Percentiles rank a stretch among this genome's conserved stretches.
These are phyloP conservation scores for Drosophila serrata DNA, from an alignment of 1,140 invertebrate genomes.

Conservation along the genomic window DNA sequence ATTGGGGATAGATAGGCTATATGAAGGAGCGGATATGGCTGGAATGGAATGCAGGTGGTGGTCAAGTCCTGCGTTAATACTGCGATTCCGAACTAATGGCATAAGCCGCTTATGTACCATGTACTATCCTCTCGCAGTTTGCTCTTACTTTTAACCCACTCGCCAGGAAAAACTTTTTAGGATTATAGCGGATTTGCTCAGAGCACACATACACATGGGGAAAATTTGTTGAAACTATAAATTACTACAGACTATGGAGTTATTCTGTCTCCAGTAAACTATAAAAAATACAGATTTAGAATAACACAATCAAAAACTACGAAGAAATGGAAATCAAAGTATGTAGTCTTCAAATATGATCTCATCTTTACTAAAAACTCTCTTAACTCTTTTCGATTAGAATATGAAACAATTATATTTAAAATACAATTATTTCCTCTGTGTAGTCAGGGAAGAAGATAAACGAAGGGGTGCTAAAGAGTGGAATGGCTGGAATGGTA, in stretches of 20 bases:
- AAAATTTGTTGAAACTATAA: not conserved
- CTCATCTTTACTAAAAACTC: not conserved
- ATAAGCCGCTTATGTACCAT: slow-evolving; percentile 68
- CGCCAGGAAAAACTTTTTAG: slow-evolving; percentile 60
- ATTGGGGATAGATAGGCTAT: slow-evolving; percentile 17
- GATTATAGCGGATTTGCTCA: slow-evolving; percentile 61
- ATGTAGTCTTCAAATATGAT: not conserved
- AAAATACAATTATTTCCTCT: not conserved
- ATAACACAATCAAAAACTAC: no score
- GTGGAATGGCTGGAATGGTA: not conserved
- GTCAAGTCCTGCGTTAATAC: slow-evolving; percentile 14
- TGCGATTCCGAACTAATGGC: slow-evolving; percentile 64
- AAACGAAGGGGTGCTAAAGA: not conserved
- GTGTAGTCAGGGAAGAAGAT: not conserved
- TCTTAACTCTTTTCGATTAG: not conserved
- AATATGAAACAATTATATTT: not conserved
- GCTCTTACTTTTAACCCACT: slow-evolving; percentile 71
- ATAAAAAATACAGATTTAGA: no score
- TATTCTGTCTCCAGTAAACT: no score
- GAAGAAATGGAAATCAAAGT: not conserved
- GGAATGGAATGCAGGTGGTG: slow-evolving; percentile 43
- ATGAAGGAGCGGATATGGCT: not conserved
- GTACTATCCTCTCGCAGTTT: slow-evolving; percentile 56
- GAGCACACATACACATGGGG: slow-evolving; percentile 4
- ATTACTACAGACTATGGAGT: no score